Conservation (phyloP, 53 echinoderm and acorn worm genomes). For the Luidia sarsii region DNA sequence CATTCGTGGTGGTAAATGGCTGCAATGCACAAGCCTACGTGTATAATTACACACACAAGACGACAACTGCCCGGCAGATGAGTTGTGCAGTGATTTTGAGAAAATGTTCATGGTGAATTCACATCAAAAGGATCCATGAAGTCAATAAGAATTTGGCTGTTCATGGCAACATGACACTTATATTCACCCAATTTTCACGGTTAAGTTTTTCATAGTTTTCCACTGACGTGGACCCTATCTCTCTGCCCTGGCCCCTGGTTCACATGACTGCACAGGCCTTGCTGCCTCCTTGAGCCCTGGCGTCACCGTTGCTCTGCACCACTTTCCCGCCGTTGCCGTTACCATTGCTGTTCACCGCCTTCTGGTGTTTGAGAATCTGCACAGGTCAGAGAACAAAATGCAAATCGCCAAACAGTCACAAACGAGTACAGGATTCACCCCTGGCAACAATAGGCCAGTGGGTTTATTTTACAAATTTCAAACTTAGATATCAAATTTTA, state of each 20-base stretch:
- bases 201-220: no score
- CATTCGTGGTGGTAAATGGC: no score
- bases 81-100: no score
- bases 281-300: conserved; percentile 29
- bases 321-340: conserved; percentile 24
- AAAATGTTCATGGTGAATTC: no score
- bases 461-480: not conserved
- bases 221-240: not conserved
- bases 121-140: no score
- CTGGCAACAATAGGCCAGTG: not conserved
- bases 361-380: conserved; percentile 30
- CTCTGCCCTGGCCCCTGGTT: not conserved
- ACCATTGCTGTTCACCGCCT: conserved; percentile 46
- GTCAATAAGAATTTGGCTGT: no score
- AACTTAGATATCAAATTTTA: no score
- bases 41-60: no score
- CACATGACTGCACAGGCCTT: conserved; percentile 41
- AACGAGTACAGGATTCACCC: conserved; percentile 6
- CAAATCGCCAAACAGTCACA: not conserved
- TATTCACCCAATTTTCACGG: no score
- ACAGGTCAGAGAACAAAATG: not conserved
- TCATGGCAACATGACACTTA: no score
- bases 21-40: no score
- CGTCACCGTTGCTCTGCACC: conserved; percentile 14
- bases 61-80: no score